phyloP scores from a whole-genome alignment of 2,888 invertebrate genomes.

The Petrolisthes cinctipes region DNA sequence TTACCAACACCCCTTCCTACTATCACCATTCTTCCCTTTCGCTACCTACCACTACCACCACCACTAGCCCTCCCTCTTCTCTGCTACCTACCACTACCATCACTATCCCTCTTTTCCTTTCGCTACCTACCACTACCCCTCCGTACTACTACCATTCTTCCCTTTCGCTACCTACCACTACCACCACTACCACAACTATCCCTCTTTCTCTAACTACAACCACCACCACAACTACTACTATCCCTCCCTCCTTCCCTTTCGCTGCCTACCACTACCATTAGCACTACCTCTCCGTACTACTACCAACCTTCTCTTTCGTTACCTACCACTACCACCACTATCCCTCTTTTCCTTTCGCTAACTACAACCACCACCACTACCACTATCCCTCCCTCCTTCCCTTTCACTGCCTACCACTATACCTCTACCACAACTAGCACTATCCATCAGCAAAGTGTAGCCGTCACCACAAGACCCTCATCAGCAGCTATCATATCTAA shows the following conservation, averaged over 20 bases:
- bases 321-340: neutral
- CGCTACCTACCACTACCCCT: neutral
- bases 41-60: neutral
- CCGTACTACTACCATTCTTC: too few species aligned
- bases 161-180: neutral
- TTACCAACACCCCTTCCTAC: neutral
- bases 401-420: neutral
- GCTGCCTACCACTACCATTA: neutral
- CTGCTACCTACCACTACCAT: neutral
- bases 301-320: neutral
- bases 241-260: too few species aligned
- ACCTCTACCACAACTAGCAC: neutral
- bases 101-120: neutral
- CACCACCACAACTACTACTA: too few species aligned
- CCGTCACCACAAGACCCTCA: constrained; percentile 25
- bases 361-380: neutral
- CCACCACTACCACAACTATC: neutral
- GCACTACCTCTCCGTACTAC: neutral
- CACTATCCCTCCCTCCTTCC: neutral
- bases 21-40: neutral
- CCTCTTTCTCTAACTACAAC: neutral
- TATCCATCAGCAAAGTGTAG: neutral
- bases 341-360: neutral
- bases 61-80: too few species aligned
- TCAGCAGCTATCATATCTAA: constrained; percentile 38